A percentile compares a stretch with the other conserved stretches of the same genome.
Conservation (phyloP, 2,888 invertebrate species). For the Microctonus aethiopoides region DNA sequence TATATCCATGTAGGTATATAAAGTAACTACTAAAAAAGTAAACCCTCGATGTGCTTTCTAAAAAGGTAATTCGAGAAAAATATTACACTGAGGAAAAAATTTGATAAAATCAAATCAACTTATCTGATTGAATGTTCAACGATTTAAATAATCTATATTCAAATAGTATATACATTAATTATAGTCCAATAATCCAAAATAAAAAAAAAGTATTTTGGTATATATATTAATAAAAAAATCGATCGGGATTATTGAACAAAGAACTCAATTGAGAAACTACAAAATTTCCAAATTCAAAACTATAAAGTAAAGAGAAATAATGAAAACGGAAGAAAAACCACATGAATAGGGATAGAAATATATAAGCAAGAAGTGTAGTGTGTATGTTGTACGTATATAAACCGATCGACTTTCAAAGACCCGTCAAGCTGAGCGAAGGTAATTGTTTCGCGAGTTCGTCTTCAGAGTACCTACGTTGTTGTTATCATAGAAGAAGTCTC, state of each 20-base stretch:
- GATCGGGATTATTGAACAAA: no score
- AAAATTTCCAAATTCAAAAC: no score
- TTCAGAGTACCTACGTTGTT: slow-evolving; percentile 26
- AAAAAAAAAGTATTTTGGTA: no score
- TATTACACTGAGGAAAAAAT: neutral
- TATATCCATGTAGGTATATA: neutral
- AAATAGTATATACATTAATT: no score
- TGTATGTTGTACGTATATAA: neutral
- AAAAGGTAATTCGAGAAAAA: neutral
- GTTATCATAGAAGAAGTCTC: slow-evolving; percentile 27
- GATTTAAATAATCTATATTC: no score
- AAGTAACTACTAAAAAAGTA: neutral
- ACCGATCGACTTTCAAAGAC: slow-evolving; percentile 18
- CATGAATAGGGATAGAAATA: neutral
- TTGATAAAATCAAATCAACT: no score
- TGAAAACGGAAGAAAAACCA: neutral
- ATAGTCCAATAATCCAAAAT: no score
- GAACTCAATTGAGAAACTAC: no score
- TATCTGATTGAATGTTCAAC: no score
- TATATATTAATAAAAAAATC: no score
- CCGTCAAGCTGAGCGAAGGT: slow-evolving; percentile 22
- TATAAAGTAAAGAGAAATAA: neutral
- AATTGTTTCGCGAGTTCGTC: slow-evolving; percentile 30
- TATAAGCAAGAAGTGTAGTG: neutral
- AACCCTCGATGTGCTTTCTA: neutral